These are phyloP conservation scores for Tyrophagus putrescentiae DNA, from an alignment of 1,140 invertebrate species.

Conservation along the genomic window DNA sequence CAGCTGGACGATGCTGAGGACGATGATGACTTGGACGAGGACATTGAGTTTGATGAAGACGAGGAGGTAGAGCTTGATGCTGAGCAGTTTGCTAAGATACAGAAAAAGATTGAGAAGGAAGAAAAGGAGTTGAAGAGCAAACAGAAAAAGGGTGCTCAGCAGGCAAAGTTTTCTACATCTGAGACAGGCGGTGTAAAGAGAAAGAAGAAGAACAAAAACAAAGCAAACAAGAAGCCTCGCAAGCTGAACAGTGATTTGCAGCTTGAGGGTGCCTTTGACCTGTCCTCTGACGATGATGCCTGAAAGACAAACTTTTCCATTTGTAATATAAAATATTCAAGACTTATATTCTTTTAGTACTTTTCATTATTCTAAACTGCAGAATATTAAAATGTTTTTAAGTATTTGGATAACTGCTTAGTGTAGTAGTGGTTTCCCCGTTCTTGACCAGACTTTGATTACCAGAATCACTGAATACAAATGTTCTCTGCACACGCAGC, in stretches of 20 bases:
- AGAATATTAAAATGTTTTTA: too few relatives aligned
- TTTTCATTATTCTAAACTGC: too few relatives aligned
- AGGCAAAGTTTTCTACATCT: not conserved
- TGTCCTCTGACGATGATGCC: constrained; percentile 7
- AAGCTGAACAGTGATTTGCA: not conserved
- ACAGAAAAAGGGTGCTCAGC: not conserved
- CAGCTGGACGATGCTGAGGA: not conserved
- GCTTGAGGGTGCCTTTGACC: constrained; percentile 6
- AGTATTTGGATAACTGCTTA: too few relatives aligned
- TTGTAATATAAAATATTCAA: too few relatives aligned
- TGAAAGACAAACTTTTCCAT: too few relatives aligned
- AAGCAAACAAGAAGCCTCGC: not conserved
- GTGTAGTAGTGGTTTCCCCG: too few relatives aligned
- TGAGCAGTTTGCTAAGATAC: not conserved
- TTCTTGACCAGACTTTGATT: too few relatives aligned
- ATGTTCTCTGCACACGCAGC: too few relatives aligned
- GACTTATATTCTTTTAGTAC: too few relatives aligned
- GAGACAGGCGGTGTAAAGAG: constrained; percentile 25
- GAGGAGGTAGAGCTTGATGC: not conserved
- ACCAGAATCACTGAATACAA: too few relatives aligned
- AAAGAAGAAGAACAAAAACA: not conserved
- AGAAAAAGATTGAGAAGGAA: constrained; percentile 2
- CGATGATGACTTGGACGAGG: not conserved
- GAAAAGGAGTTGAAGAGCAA: constrained; percentile 4
- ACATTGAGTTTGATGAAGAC: not conserved